These are phyloP conservation scores for Aphelenchoides bicaudatus DNA, from an alignment of 2,888 invertebrate genomes.

Conservation along the genomic window DNA sequence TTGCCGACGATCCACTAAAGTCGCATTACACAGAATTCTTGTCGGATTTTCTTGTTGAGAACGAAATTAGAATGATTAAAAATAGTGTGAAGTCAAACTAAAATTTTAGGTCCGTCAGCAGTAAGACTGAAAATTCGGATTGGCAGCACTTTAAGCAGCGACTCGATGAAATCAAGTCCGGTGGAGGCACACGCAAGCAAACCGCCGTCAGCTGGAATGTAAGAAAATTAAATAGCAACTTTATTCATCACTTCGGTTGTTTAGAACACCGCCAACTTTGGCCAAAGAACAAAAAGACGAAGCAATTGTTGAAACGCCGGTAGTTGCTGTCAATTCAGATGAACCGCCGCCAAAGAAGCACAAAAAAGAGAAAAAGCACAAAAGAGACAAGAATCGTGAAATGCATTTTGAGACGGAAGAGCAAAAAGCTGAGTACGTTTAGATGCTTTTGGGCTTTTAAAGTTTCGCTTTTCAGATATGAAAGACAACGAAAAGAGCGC, in stretches of 20 bases:
- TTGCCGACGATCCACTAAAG: too few species aligned
- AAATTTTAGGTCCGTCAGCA: too few species aligned
- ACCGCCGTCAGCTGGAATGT: neutral
- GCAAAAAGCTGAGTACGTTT: neutral
- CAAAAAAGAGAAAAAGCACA: constrained; percentile 18
- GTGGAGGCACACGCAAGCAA: neutral
- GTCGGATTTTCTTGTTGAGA: too few species aligned
- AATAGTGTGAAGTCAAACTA: too few species aligned
- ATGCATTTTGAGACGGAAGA: neutral
- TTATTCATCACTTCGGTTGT: too few species aligned
- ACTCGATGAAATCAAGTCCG: neutral
- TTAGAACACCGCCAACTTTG: neutral
- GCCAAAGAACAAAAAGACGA: neutral
- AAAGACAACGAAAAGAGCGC: constrained; percentile 17
- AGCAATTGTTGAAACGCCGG: too few species aligned
- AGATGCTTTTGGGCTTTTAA: too few species aligned
- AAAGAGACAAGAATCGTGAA: constrained; percentile 17
- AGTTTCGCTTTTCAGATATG: too few species aligned
- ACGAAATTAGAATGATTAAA: too few species aligned
- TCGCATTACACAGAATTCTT: too few species aligned
- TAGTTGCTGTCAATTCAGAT: neutral
- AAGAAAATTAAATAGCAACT: too few species aligned
- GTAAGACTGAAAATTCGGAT: neutral
- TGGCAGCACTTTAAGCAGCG: neutral
- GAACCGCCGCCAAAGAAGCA: constrained; percentile 17